A percentile compares a stretch with the other conserved stretches of the same genome.
These are phyloP conservation scores for Tipula confusa DNA, from an alignment of 2,888 invertebrate genomes.

Conservation along the genomic window DNA sequence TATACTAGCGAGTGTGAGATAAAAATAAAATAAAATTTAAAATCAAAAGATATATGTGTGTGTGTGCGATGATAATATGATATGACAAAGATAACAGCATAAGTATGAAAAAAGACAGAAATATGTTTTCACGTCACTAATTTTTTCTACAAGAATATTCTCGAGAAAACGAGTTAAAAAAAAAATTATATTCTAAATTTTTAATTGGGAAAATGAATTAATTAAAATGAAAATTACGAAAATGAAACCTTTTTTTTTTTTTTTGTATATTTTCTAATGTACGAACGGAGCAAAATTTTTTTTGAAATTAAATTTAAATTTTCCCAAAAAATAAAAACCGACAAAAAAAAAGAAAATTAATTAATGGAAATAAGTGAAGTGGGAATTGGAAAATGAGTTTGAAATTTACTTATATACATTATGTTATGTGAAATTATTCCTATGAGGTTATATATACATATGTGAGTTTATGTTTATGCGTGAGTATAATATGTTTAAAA, in stretches of 20 bases:
- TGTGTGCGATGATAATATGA: neutral
- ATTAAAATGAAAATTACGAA: constrained; percentile 9
- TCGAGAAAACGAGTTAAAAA: neutral
- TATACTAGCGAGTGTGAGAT: neutral
- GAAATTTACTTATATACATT: neutral
- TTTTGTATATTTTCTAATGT: neutral
- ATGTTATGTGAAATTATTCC: neutral
- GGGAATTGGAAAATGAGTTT: constrained; percentile 25
- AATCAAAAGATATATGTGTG: neutral
- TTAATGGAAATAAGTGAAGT: constrained; percentile 20
- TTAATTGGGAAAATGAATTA: constrained; percentile 20
- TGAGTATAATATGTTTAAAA: neutral
- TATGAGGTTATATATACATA: neutral
- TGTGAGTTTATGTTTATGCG: neutral
- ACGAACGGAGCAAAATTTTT: neutral
- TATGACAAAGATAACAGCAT: neutral
- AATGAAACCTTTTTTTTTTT: neutral
- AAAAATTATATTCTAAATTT: neutral
- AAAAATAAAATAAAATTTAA: neutral
- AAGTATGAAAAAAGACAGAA: neutral
- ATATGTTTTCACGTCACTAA: neutral
- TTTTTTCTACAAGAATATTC: neutral
- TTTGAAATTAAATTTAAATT: neutral
- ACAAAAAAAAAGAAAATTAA: constrained; percentile 5
- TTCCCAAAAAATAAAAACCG: neutral